A percentile compares a stretch with the other conserved stretches of the same genome.
Evolutionary conservation across 2,888 invertebrate species (phyloP).

Genomic region (Cancer borealis): DNA sequence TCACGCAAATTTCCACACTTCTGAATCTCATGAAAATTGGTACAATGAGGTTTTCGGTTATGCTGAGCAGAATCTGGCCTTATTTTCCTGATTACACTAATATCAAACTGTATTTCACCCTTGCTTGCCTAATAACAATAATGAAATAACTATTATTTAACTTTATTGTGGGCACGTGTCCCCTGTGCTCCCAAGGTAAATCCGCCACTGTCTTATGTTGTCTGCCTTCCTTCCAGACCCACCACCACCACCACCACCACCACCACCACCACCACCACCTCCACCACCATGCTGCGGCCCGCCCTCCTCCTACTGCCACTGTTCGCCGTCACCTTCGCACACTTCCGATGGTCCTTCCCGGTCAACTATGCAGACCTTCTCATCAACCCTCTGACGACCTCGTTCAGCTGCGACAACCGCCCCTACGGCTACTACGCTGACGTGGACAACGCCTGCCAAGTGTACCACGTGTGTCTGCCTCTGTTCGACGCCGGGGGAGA

Average conservation of each 20-base stretch:
- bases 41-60: too few relatives aligned
- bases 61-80: too few relatives aligned
- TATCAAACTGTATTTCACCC: too few relatives aligned
- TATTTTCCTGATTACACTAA: too few relatives aligned
- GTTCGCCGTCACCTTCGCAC: neutral
- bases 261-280: neutral
- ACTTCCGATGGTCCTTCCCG: neutral
- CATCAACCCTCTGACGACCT: neutral
- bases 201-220: too few relatives aligned
- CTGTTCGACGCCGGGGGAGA: neutral
- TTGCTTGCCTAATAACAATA: too few relatives aligned
- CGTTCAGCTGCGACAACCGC: conserved; percentile 31
- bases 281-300: neutral
- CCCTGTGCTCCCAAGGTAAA: too few relatives aligned
- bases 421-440: conserved; percentile 2
- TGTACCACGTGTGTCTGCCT: neutral
- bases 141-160: too few relatives aligned
- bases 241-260: neutral
- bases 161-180: too few relatives aligned
- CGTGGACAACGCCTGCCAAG: neutral
- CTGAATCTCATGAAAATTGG: too few relatives aligned
- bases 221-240: too few relatives aligned
- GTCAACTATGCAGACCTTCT: neutral
- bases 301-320: conserved; percentile 14
- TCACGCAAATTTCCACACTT: too few relatives aligned